These are phyloP conservation scores for Capricornis sumatraensis DNA, from an alignment of 2,113 vertebrate species.

Conservation along the genomic window DNA sequence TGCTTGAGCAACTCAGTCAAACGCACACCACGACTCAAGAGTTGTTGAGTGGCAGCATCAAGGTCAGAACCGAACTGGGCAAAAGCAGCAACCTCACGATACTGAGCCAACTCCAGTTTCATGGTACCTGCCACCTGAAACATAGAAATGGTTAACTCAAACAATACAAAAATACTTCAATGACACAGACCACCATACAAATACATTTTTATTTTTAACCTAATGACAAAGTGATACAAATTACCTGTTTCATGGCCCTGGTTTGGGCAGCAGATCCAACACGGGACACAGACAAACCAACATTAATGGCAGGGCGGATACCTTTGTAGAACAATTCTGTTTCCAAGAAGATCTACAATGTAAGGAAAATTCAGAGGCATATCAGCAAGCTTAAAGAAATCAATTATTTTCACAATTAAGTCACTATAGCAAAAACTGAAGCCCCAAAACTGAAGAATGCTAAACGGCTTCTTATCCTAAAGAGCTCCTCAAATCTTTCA, in stretches of 20 bases:
- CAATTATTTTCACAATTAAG: neutral
- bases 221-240: neutral
- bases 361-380: neutral
- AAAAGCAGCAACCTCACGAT: constrained; percentile 97
- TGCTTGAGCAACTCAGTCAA: constrained; percentile 97
- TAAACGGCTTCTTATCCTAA: neutral
- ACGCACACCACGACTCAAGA: constrained; percentile 94
- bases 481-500: neutral
- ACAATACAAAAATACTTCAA: neutral
- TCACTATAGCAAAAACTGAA: neutral
- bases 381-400: neutral
- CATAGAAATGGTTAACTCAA: neutral
- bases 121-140: constrained; percentile 96
- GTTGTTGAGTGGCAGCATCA: constrained; percentile 96
- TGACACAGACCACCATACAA: neutral
- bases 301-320: constrained; percentile 98
- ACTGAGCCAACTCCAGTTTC: constrained; percentile 98
- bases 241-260: constrained; percentile 98
- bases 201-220: neutral
- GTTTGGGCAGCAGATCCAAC: constrained; percentile 99
- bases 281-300: constrained; percentile 98
- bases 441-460: neutral
- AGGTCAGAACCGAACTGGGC: constrained; percentile 98
- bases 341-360: constrained; percentile 95
- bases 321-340: constrained; percentile 99